Evolutionary conservation across 1,140 invertebrate species (phyloP), one percentile per base, ranked within the genome.

Genomic region (Amyelois transitella): DNA sequence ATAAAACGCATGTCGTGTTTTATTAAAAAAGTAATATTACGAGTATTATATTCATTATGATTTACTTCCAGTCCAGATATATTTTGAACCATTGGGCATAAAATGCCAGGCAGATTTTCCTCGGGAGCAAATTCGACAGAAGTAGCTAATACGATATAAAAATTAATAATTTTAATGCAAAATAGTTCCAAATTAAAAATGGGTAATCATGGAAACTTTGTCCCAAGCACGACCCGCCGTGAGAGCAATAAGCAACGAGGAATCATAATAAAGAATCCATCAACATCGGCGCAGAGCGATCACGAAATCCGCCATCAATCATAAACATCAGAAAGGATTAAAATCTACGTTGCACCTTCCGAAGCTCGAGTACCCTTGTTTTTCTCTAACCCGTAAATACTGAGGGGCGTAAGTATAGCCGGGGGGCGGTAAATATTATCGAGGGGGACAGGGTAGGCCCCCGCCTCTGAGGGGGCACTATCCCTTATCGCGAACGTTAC

Each of bases 291-390:
- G 75, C 74, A 80, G 10, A 70, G 69, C 75, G 81, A 87, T 81
- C 76, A 69, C 79, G 66, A 81, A 87, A 87, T 85, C 81, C 82
- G 77, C 75, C 82, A 88, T 88, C 85, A 84, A 88, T 88, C 82
- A 88, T 85, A 85, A 86, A 86, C 85, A 88, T 88, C 85, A 86
- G 81, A 88, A 88, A 86, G 85, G 85, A 88, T 88, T 88, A 88
- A 86, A 88, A 88, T 88, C 82, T 83, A 85, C 85, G 81, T 86
- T 88, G 85, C 84, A 87, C 84, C 84, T 87, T 83, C 82, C 72
- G 77, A 84, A 80, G 80, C 77, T 85, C 74, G 81, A 84, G 84
- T 83, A 82, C 84, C 84, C 84, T 87, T 87, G 84, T 87, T 87
- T 87, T 87, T 86, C 84, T 87, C 84, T 83, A 86, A 84, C 81